Conservation (phyloP, 2,797 vertebrate species). For the Apodemus agrarius region DNA sequence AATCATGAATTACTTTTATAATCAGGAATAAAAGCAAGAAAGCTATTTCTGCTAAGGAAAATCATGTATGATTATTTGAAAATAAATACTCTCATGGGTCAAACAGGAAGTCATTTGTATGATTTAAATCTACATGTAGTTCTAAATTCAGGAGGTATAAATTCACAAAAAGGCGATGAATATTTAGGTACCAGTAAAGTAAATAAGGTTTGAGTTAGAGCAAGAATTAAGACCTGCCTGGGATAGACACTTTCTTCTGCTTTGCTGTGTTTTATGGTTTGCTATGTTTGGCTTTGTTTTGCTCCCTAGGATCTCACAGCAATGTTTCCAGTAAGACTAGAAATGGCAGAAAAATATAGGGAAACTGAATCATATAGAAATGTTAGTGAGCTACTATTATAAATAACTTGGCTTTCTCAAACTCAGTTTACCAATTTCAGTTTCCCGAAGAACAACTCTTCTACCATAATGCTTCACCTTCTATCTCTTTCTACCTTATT, state of each 20-base stretch:
- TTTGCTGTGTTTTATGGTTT: slow-evolving; percentile 23
- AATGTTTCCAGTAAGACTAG: slow-evolving; percentile 20
- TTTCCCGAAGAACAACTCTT: not conserved
- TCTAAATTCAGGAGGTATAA: slow-evolving; percentile 51
- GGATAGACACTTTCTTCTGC: slow-evolving; percentile 21
- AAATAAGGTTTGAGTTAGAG: slow-evolving; percentile 49
- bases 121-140: slow-evolving; percentile 49
- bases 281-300: slow-evolving; percentile 35
- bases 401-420: not conserved
- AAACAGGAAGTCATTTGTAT: slow-evolving; percentile 52
- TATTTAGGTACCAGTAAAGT: slow-evolving; percentile 57
- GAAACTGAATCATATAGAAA: slow-evolving; percentile 47
- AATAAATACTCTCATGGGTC: slow-evolving; percentile 60
- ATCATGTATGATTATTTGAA: slow-evolving; percentile 60
- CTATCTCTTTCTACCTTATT: not conserved
- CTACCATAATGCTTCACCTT: not conserved
- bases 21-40: slow-evolving; percentile 48
- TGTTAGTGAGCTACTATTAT: not conserved
- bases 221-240: slow-evolving; percentile 46
- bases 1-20: slow-evolving; percentile 44
- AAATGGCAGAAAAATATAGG: slow-evolving; percentile 46
- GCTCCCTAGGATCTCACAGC: slow-evolving; percentile 40
- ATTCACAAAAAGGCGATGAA: slow-evolving; percentile 66
- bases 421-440: slow-evolving; percentile 30
- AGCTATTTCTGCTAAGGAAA: slow-evolving; percentile 50